Evolutionary conservation across 2,888 invertebrate genomes (phyloP).

Genomic region (Agriotes lineatus): DNA sequence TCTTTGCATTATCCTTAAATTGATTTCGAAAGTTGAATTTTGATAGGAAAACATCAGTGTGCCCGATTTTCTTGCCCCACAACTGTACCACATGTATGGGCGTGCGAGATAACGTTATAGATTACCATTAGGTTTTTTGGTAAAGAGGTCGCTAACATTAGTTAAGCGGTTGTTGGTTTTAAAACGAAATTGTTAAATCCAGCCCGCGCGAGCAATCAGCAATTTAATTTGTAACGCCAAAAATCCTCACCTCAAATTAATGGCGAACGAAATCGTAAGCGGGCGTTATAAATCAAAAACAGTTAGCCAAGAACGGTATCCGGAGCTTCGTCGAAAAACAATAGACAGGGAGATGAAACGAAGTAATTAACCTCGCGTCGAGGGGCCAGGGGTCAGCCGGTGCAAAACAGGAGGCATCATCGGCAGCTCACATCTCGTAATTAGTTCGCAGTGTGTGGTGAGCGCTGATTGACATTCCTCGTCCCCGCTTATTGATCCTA

Average conservation of each 20-base stretch:
- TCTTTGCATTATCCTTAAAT: too few species aligned
- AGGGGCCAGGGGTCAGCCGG: slow-evolving; percentile 44
- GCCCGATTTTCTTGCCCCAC: too few species aligned
- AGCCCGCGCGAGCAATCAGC: too few species aligned
- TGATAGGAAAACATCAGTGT: too few species aligned
- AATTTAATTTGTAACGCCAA: not conserved
- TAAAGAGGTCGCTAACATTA: too few species aligned
- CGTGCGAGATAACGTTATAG: too few species aligned
- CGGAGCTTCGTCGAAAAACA: slow-evolving; percentile 35
- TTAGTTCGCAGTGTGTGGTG: slow-evolving; percentile 52
- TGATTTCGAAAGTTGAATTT: too few species aligned
- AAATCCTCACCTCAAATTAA: not conserved
- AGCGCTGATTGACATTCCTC: slow-evolving; percentile 41
- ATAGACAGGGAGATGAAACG: slow-evolving; percentile 46
- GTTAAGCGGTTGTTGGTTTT: too few species aligned
- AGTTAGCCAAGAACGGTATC: slow-evolving; percentile 22
- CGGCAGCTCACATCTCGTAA: slow-evolving; percentile 51
- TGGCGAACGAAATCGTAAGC: not conserved
- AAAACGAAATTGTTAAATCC: too few species aligned
- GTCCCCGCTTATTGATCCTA: slow-evolving; percentile 36
- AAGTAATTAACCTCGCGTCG: slow-evolving; percentile 48
- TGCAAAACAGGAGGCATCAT: slow-evolving; percentile 48
- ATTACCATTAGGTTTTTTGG: too few species aligned
- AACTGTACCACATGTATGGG: too few species aligned
- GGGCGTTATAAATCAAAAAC: slow-evolving; percentile 7